Evolutionary conservation across 2,797 vertebrate species (phyloP), one percentile per base, ranked within the genome.

Genomic region (Coregonus sp.): DNA sequence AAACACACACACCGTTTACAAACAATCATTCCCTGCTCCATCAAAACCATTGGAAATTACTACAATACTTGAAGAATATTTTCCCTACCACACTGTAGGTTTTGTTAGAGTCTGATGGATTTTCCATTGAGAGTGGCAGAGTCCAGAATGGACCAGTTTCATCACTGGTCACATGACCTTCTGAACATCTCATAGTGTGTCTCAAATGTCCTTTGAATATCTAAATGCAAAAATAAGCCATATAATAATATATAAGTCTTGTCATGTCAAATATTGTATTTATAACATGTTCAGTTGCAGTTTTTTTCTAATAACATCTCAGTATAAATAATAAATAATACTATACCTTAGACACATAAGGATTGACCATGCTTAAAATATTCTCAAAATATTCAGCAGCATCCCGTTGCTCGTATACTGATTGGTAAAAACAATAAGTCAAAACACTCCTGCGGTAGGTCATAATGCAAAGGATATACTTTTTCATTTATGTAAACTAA

Each of bases 311-410:
- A 61, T 25, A 61, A 61, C 5, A 61, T 25, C 1, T 25, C 59
- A 12, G 59, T 25, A 61, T 61, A 16, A 61, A 61, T 11, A n/a
- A 59, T 59, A 11, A 9, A 40, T 40, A 0, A 6, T 61, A 66
- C 11, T 54, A 5, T 76, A 94, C 94, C 90, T 88, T 0, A 4
- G 90, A 88, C 11, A 84, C 72, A 0, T 61, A 50, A 0, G 37
- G 16, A 71, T 80, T 83, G 66, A 84, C 84, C 78, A 69, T 69
- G 35, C 40, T 75, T 73, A 94, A 74, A 47, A 92, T 92, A 86
- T 81, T 93, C 78, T 92, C 86, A n/a, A 86, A 90, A 79, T 84
- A 93, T 76, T 94, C 92, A 0, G 90, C 90, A 61, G 92, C 92
- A 82, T 94, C 93, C 1, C 70, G 79, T 40, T 93, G 91, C 72